Conservation (phyloP, 2,797 vertebrate species). For the Clangula hyemalis region DNA sequence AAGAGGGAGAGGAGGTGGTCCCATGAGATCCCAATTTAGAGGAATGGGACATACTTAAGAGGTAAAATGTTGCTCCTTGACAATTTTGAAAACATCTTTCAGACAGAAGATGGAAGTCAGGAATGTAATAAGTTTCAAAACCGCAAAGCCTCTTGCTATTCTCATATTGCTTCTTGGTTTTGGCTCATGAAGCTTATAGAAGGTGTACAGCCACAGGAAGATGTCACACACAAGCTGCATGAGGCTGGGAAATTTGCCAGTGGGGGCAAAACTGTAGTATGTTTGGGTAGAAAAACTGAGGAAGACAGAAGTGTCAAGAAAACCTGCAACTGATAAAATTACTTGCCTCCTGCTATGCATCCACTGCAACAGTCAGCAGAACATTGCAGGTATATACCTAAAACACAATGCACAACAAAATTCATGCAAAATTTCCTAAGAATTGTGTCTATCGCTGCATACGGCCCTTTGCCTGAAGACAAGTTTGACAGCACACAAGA, state of each 20-base stretch:
- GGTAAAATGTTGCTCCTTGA: neutral
- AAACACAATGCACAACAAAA: neutral
- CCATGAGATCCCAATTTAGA: accelerated
- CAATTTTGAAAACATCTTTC: neutral
- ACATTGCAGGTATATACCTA: neutral
- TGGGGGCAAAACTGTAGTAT: neutral
- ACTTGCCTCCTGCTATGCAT: neutral
- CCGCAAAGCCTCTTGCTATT: neutral
- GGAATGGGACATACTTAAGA: neutral
- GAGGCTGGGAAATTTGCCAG: neutral
- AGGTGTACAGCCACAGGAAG: neutral
- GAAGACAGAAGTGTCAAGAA: neutral
- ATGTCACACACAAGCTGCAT: neutral
- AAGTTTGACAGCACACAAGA: conserved; percentile 37
- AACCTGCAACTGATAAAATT: neutral
- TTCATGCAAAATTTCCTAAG: neutral
- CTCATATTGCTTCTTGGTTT: neutral
- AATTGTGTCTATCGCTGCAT: conserved; percentile 13
- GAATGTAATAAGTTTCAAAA: neutral
- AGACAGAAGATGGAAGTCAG: neutral
- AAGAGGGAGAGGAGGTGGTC: neutral
- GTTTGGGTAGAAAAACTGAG: neutral
- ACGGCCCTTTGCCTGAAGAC: neutral
- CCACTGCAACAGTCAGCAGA: neutral
- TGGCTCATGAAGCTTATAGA: neutral